Evolutionary conservation across 35 echinoderm and acorn worm species (phyloP).

Genomic region (Apostichopus parvimensis): DNA sequence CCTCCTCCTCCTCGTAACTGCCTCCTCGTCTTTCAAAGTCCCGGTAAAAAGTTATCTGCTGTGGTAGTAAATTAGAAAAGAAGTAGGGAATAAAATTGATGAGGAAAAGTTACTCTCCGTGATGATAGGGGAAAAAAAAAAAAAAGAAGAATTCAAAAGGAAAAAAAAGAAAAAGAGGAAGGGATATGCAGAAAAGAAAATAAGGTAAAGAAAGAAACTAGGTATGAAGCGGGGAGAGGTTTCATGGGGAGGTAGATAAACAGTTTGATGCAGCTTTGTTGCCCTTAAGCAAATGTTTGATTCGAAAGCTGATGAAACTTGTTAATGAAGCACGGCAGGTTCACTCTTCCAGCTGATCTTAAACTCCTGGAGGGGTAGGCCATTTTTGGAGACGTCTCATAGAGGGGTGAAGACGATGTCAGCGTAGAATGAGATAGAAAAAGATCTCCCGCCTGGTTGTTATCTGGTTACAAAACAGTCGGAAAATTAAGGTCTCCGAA

Average conservation of each 20-base stretch:
- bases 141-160: neutral
- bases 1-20: neutral
- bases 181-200: neutral
- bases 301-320: neutral
- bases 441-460: neutral
- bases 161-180: neutral
- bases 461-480: constrained; percentile 18
- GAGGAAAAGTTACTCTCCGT: neutral
- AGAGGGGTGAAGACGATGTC: neutral
- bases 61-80: neutral
- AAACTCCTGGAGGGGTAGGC: neutral
- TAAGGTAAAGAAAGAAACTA: neutral
- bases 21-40: too few species aligned
- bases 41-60: too few species aligned
- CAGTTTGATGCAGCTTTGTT: neutral
- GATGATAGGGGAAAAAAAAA: neutral
- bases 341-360: neutral
- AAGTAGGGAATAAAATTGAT: neutral
- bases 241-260: neutral
- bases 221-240: neutral
- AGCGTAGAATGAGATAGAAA: neutral
- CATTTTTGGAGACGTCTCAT: neutral
- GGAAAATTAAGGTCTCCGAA: neutral
- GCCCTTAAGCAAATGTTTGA: neutral
- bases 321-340: neutral